A percentile compares a stretch with the other conserved stretches of the same genome.
Conservation (phyloP, 1,140 invertebrate genomes). For the Drosophila nannoptera region DNA sequence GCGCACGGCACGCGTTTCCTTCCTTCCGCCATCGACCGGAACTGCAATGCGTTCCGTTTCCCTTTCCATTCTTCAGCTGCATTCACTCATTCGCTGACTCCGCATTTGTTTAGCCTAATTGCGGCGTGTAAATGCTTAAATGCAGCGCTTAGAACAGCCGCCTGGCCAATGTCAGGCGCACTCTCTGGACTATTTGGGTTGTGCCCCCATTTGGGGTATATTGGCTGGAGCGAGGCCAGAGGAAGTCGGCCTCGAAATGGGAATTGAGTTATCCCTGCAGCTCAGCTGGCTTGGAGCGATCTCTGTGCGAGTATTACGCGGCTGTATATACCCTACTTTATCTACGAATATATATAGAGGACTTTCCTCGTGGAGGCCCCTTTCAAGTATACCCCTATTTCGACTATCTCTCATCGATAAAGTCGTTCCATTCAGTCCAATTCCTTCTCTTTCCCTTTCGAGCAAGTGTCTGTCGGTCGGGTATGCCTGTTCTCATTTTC, state of each 20-base stretch:
- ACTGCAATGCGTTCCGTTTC: slow-evolving; percentile 32
- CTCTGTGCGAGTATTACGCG: too few relatives aligned
- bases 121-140: slow-evolving; percentile 45
- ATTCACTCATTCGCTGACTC: slow-evolving; percentile 9
- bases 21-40: slow-evolving; percentile 45
- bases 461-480: background rate
- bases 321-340: too few relatives aligned
- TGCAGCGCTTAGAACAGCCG: slow-evolving; percentile 24
- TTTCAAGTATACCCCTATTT: too few relatives aligned
- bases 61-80: slow-evolving; percentile 21
- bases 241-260: too few relatives aligned
- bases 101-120: slow-evolving; percentile 42
- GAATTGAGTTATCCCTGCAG: too few relatives aligned
- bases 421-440: background rate
- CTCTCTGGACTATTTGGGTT: too few relatives aligned
- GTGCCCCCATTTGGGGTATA: background rate
- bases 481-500: background rate
- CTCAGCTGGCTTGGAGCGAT: too few relatives aligned
- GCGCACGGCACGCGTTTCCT: slow-evolving; percentile 48
- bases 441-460: background rate
- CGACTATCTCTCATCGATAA: too few relatives aligned
- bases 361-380: too few relatives aligned
- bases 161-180: slow-evolving; percentile 18
- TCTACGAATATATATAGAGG: too few relatives aligned
- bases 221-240: background rate